phyloP scores from a whole-genome alignment of 2,888 invertebrate genomes.

The Elysia crispata region DNA sequence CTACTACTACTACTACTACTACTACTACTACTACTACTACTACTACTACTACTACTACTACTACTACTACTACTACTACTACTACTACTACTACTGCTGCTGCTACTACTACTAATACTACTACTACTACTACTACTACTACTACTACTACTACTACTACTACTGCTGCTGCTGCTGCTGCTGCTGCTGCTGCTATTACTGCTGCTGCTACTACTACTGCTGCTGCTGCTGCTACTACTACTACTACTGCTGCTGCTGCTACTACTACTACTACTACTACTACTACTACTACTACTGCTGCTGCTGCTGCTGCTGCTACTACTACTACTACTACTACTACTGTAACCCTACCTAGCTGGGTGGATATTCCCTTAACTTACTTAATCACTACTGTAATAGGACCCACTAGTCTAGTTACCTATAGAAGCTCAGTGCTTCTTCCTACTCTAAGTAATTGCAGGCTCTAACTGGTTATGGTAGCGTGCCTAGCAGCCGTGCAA shows the following conservation, averaged over 20 bases:
- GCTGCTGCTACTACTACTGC: neutral
- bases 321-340: no score
- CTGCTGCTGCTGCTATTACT: neutral
- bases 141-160: slow-evolving; percentile 9
- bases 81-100: no score
- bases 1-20: slow-evolving; percentile 9
- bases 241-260: slow-evolving; percentile 1
- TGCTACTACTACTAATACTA: no score
- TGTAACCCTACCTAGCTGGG: no score
- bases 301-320: neutral
- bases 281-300: neutral
- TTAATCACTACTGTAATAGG: no score
- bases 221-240: neutral
- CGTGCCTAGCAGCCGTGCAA: no score
- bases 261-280: neutral
- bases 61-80: slow-evolving; percentile 9
- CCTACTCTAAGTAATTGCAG: no score
- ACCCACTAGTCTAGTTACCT: no score
- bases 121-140: no score
- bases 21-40: slow-evolving; percentile 9
- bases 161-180: neutral
- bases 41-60: slow-evolving; percentile 9
- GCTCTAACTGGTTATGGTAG: no score
- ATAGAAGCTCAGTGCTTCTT: no score
- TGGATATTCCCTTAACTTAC: no score